phyloP scores from a whole-genome alignment of 2,888 invertebrate species.

The Nemurella pictetii region DNA sequence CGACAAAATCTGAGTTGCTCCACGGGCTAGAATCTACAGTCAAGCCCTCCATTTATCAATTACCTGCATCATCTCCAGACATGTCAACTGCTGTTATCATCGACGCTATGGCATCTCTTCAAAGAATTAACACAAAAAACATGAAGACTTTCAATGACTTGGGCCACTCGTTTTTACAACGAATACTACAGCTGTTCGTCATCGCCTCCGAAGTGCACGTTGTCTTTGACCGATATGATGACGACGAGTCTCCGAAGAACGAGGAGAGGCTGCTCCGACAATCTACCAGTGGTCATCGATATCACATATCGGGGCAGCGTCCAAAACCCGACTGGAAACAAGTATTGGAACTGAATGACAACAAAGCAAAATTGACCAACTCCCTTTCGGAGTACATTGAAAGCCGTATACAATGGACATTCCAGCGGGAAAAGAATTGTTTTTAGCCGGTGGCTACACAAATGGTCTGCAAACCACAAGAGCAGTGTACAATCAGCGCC shows the following conservation, averaged over 20 bases:
- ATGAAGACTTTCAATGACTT: not conserved
- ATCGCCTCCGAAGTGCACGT: not conserved
- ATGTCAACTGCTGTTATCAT: not conserved
- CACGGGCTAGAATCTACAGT: not conserved
- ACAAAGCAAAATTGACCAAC: not conserved
- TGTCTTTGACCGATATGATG: slow-evolving; percentile 13
- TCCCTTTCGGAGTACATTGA: not conserved
- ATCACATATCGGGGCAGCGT: not conserved
- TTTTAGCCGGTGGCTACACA: not conserved
- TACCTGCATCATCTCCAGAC: not conserved
- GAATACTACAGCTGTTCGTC: not conserved
- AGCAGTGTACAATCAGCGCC: not conserved
- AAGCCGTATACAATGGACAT: not conserved
- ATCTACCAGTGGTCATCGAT: not conserved
- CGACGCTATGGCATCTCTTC: not conserved
- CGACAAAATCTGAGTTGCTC: not conserved
- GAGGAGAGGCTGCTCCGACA: not conserved
- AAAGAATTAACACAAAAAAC: not conserved
- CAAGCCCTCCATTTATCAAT: not conserved
- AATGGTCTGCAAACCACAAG: not conserved
- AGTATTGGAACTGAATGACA: not conserved
- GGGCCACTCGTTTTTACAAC: not conserved
- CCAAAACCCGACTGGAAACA: not conserved
- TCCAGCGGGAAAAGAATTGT: not conserved
- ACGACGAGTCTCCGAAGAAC: not conserved